Percentiles rank a stretch among this genome's conserved stretches.
phyloP scores from a whole-genome alignment of 2,888 invertebrate species.

The Dastarcus helophoroides region DNA sequence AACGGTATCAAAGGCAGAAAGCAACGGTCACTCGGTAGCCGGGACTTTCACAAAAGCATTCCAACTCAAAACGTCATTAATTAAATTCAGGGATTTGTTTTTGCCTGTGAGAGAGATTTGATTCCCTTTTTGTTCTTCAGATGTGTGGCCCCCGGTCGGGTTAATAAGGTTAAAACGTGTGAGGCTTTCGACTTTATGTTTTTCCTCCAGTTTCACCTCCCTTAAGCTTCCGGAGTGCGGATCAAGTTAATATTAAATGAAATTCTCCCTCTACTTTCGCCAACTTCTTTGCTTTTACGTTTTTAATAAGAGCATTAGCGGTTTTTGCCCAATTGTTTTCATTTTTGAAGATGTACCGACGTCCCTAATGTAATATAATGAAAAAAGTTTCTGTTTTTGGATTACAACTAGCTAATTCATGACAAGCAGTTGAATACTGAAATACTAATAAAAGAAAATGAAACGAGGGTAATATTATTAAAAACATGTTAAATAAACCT shows the following conservation, averaged over 20 bases:
- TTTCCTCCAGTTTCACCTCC: slow-evolving; percentile 1
- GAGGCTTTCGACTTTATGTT: slow-evolving; percentile 11
- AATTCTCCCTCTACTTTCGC: not conserved
- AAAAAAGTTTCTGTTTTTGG: too few species aligned
- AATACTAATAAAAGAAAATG: too few species aligned
- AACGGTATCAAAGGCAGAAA: slow-evolving; percentile 28
- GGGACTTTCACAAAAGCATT: slow-evolving; percentile 33
- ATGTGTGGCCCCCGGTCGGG: slow-evolving; percentile 16
- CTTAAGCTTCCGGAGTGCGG: slow-evolving; percentile 1
- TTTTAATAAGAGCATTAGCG: too few species aligned
- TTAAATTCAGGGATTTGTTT: slow-evolving; percentile 39
- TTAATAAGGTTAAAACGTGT: slow-evolving; percentile 34
- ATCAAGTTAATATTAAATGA: slow-evolving; percentile 1
- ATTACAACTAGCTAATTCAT: too few species aligned
- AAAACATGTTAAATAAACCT: too few species aligned
- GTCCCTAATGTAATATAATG: too few species aligned
- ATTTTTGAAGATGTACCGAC: too few species aligned
- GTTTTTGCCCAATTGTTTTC: too few species aligned
- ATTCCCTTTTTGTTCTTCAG: slow-evolving; percentile 33
- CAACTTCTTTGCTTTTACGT: not conserved
- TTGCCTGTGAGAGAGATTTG: slow-evolving; percentile 31
- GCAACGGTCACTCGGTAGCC: slow-evolving; percentile 16
- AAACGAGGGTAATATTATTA: too few species aligned
- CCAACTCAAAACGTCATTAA: slow-evolving; percentile 38
- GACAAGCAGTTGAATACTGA: too few species aligned